Percentiles rank a stretch among this genome's conserved stretches.
These are phyloP conservation scores for Premnoplex brunnescens DNA, from an alignment of 2,797 vertebrate genomes.

Conservation along the genomic window DNA sequence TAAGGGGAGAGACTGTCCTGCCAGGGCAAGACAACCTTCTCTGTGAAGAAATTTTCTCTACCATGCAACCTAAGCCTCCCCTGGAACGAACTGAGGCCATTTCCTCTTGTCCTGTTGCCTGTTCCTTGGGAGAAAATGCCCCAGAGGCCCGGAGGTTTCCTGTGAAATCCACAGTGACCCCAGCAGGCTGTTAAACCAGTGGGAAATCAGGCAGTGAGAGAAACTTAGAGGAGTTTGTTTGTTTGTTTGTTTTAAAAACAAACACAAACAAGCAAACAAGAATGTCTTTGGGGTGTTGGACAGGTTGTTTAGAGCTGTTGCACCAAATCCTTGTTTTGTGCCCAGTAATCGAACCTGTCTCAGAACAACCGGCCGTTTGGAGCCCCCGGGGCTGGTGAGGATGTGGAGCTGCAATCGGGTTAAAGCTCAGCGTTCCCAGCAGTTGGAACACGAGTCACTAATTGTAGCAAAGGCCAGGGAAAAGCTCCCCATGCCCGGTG, in stretches of 20 bases:
- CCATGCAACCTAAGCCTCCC: background rate
- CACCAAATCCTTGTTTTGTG: background rate
- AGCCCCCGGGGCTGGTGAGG: rapidly evolving
- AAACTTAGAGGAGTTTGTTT: background rate
- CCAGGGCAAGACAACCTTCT: background rate
- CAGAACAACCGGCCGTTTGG: rapidly evolving
- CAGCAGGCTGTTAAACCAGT: rapidly evolving
- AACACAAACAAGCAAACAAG: background rate
- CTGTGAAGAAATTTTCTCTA: background rate
- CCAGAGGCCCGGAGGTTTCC: background rate
- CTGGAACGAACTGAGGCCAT: background rate
- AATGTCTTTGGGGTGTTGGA: rapidly evolving
- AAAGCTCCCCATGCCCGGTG: background rate
- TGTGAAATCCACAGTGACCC: background rate
- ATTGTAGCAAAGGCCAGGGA: rapidly evolving
- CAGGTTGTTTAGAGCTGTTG: background rate
- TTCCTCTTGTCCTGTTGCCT: background rate
- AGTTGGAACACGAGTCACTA: rapidly evolving
- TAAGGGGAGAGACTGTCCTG: background rate
- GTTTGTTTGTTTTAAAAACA: no score
- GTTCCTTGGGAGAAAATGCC: background rate
- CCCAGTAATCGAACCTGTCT: rapidly evolving
- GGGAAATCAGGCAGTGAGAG: background rate
- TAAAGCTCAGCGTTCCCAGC: rapidly evolving
- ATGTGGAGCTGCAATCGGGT: rapidly evolving